Evolutionary conservation across 2,888 invertebrate species (phyloP).

Genomic region (Plemyria rubiginata): DNA sequence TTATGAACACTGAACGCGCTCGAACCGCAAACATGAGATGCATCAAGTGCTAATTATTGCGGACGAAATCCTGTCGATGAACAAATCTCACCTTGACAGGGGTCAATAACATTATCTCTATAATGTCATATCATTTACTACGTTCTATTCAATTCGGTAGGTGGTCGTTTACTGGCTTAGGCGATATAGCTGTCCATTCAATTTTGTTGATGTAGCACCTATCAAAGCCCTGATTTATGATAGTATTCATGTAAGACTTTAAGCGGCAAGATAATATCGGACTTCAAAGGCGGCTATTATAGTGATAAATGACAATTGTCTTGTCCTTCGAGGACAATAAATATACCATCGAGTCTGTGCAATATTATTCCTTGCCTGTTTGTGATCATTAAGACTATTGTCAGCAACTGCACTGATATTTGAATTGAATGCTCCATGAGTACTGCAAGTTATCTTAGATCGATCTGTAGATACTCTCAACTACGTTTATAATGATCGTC

Average conservation of each 20-base stretch:
- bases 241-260: conserved; percentile 59
- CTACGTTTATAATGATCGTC: conserved; percentile 54
- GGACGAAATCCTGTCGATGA: conserved; percentile 61
- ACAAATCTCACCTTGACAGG: conserved; percentile 67
- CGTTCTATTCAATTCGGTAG: conserved; percentile 28
- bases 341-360: conserved; percentile 73
- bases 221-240: conserved; percentile 63
- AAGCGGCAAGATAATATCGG: conserved; percentile 75
- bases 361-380: conserved; percentile 77
- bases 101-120: conserved; percentile 62
- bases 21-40: conserved; percentile 52
- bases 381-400: conserved; percentile 80
- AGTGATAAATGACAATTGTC: conserved; percentile 82
- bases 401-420: conserved; percentile 72
- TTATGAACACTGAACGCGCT: conserved; percentile 50
- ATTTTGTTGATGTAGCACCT: conserved; percentile 55
- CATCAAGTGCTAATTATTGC: conserved; percentile 63
- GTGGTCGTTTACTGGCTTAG: conserved; percentile 36
- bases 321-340: conserved; percentile 79
- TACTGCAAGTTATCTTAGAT: conserved; percentile 72
- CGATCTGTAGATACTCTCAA: conserved; percentile 64
- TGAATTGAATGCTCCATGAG: conserved; percentile 79
- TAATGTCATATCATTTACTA: conserved; percentile 43
- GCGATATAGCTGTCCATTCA: conserved; percentile 48
- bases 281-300: conserved; percentile 82